Evolutionary conservation across 2,797 vertebrate genomes (phyloP).

Genomic region (Dryobates pubescens): DNA sequence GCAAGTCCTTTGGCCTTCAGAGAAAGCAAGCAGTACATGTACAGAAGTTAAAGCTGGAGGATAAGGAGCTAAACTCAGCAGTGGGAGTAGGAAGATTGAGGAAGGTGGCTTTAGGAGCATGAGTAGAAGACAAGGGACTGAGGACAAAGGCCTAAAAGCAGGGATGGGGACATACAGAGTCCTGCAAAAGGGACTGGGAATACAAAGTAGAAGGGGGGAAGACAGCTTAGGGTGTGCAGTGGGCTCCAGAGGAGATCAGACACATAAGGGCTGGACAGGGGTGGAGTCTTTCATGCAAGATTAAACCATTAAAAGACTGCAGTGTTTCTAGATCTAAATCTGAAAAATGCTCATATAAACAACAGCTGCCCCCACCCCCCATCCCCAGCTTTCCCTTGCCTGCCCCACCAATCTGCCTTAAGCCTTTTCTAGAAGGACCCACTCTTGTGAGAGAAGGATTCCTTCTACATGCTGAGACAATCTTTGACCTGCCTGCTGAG

Average conservation of each 20-base stretch:
- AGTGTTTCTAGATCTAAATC: constrained; percentile 37
- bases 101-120: neutral
- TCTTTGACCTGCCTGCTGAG: constrained; percentile 72
- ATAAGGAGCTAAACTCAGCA: neutral
- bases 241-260: neutral
- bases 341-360: constrained; percentile 45
- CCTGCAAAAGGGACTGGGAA: neutral
- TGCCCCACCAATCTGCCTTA: constrained; percentile 67
- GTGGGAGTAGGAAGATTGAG: neutral
- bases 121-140: neutral
- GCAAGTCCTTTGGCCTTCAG: neutral
- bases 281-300: neutral
- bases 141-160: neutral
- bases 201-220: neutral
- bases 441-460: constrained; percentile 56
- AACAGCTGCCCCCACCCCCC: neutral
- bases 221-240: neutral
- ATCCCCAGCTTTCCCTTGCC: constrained; percentile 10
- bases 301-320: neutral
- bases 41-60: neutral
- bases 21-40: neutral
- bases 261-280: neutral
- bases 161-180: neutral
- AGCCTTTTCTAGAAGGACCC: constrained; percentile 66
- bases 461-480: constrained; percentile 67